Base-by-base conservation (phyloP, 1,140 invertebrate species). In the Atta colombica region DNA sequence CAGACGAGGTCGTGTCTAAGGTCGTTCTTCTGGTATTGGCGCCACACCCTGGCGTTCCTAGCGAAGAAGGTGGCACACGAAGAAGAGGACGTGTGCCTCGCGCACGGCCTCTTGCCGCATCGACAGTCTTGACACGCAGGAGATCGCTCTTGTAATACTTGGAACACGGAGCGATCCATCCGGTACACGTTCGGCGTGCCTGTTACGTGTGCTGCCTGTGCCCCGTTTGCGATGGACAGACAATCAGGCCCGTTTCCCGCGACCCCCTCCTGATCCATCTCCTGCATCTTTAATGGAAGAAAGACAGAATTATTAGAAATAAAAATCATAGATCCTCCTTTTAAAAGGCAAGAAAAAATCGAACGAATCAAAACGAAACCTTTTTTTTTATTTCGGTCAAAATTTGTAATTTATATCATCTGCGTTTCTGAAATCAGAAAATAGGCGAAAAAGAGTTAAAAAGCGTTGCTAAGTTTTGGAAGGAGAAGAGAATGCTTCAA, bases 141-240 rank as follows among this genome's bases (percentile, higher is more conserved):
- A 55, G 65, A 89, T 84, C 90, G 87, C 78, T 92, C 87, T 92
- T 90, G 90, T 92, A 92, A 91, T 92, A 92, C 91, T 90, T 92
- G 90, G 91, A 92, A 92, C 85, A 87, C 89, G 85, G 87, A 65
- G 85, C 85, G 85, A 91, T 87, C 90, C 90, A 90, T 86, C 85
- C 89, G 85, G 90, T 88, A 90, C 91, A 85, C 84, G 87, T 86
- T 89, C 84, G 68, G 65, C 82, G 77, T 90, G 69, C 75, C 74
- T 78, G 53, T 86, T 86, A 86, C 84, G 84, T 85, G 84, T 77
- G 49, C 45, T 78, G 74, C 84, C 75, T 80, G 81, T 53, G 21
- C 53, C 55, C 55, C 35, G 72, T 39, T 85, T 28, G 60, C 74
- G 31, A 86, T 80, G 53, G 53, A 78, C 51, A 77, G 35, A 39